Conservation (phyloP, 1,140 invertebrate genomes). For the Acromyrmex heyeri region DNA sequence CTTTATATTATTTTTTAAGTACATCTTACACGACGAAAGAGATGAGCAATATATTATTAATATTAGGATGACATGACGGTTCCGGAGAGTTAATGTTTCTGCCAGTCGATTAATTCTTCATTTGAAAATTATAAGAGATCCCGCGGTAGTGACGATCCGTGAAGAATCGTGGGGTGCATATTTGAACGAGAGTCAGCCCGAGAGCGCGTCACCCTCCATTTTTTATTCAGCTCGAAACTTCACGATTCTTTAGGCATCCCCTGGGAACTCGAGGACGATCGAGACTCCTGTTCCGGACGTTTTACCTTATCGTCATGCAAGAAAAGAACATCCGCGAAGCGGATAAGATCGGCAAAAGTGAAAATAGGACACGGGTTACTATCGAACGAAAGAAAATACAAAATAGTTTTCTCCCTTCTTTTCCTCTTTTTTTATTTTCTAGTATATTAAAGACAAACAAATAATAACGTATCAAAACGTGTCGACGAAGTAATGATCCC, state of each 20-base stretch:
- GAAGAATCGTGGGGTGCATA: conserved; percentile 81
- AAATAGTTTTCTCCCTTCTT: background rate
- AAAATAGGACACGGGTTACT: conserved; percentile 25
- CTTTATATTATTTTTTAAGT: conserved; percentile 68
- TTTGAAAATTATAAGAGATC: conserved; percentile 80
- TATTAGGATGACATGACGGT: conserved; percentile 63
- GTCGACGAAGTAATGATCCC: background rate
- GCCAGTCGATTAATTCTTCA: conserved; percentile 81
- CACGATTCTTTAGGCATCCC: conserved; percentile 72
- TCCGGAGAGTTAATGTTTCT: conserved; percentile 76
- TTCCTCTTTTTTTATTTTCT: background rate
- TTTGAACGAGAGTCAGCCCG: conserved; percentile 68
- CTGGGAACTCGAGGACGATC: conserved; percentile 63
- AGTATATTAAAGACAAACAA: background rate
- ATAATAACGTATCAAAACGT: background rate
- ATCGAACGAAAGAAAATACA: conserved; percentile 32
- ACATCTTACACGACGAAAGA: conserved; percentile 54
- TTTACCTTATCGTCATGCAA: conserved; percentile 67
- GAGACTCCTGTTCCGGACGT: conserved; percentile 59
- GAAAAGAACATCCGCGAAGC: conserved; percentile 47
- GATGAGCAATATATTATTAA: conserved; percentile 74
- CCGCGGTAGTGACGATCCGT: conserved; percentile 73
- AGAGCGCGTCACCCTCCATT: conserved; percentile 60
- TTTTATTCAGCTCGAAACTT: conserved; percentile 76
- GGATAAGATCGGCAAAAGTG: conserved; percentile 48